phyloP scores from a whole-genome alignment of 1,140 invertebrate species.

The Drosophila ficusphila region DNA sequence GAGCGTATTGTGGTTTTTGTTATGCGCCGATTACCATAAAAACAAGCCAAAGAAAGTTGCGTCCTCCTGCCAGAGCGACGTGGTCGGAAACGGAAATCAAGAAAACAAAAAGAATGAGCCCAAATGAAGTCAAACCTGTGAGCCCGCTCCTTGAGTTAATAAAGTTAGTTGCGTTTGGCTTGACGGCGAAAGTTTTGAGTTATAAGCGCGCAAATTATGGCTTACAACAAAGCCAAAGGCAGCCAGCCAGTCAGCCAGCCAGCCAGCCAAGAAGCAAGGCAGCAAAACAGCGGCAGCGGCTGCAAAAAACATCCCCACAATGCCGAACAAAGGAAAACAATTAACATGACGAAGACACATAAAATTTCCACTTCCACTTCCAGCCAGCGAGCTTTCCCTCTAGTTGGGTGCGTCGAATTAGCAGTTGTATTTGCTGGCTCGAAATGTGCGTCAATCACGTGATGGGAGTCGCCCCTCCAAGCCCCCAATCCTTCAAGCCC shows the following conservation, averaged over 20 bases:
- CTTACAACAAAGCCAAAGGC: slow-evolving; percentile 58
- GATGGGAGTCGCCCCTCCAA: slow-evolving; percentile 35
- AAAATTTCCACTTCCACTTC: slow-evolving; percentile 60
- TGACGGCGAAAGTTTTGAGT: slow-evolving; percentile 66
- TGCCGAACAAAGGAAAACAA: slow-evolving; percentile 66
- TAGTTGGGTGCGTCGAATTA: slow-evolving; percentile 58
- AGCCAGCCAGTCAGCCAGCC: too few relatives aligned
- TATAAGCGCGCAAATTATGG: slow-evolving; percentile 79
- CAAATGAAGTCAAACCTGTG: slow-evolving; percentile 72
- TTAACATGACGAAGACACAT: slow-evolving; percentile 82
- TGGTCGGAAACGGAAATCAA: slow-evolving; percentile 75
- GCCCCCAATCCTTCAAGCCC: too few relatives aligned
- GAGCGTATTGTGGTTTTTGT: slow-evolving; percentile 48
- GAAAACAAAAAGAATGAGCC: slow-evolving; percentile 77
- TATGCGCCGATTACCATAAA: slow-evolving; percentile 74
- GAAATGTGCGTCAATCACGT: slow-evolving; percentile 73
- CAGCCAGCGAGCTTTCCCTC: neutral
- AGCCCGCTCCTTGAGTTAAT: slow-evolving; percentile 61
- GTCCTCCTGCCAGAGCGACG: slow-evolving; percentile 19
- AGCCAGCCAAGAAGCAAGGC: too few relatives aligned
- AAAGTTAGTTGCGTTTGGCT: slow-evolving; percentile 75
- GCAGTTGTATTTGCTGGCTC: slow-evolving; percentile 34
- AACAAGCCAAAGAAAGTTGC: slow-evolving; percentile 64
- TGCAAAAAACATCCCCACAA: slow-evolving; percentile 33
- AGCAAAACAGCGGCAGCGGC: too few relatives aligned